Percentiles rank a stretch among this genome's conserved stretches.
Conservation (phyloP, 1,140 invertebrate genomes). For the Drosophila murphyi region DNA sequence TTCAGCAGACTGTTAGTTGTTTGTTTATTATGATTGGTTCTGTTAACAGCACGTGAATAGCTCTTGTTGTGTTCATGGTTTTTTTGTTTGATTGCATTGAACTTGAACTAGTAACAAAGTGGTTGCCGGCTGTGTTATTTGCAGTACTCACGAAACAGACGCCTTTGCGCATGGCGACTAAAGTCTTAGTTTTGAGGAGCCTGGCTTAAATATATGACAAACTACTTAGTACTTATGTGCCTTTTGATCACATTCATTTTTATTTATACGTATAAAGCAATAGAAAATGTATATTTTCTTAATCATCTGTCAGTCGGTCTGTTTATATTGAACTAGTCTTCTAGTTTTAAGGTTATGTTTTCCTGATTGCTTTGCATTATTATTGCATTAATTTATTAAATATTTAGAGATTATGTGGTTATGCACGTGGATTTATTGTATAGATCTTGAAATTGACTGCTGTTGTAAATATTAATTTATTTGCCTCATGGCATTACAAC, state of each 20-base stretch:
- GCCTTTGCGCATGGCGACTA: no score
- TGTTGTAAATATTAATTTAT: neutral
- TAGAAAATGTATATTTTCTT: no score
- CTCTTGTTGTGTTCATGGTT: no score
- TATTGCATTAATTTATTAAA: neutral
- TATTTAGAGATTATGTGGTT: slow-evolving; percentile 1
- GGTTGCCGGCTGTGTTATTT: neutral
- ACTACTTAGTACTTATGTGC: no score
- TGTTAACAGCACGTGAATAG: slow-evolving; percentile 3
- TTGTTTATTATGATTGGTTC: neutral
- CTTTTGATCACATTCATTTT: no score
- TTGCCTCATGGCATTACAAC: neutral
- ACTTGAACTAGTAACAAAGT: slow-evolving; percentile 59
- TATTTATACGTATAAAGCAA: no score
- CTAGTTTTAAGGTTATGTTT: neutral
- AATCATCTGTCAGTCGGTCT: neutral
- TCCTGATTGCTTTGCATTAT: neutral
- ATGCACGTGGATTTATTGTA: no score
- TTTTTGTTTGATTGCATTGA: slow-evolving; percentile 23
- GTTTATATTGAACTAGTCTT: neutral
- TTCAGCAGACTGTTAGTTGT: neutral
- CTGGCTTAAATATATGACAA: no score
- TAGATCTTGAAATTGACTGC: neutral
- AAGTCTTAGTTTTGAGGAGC: no score
- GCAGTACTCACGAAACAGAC: no score